Evolutionary conservation across 2,113 vertebrate genomes (phyloP).

Genomic region (Oenanthe oenanthe): DNA sequence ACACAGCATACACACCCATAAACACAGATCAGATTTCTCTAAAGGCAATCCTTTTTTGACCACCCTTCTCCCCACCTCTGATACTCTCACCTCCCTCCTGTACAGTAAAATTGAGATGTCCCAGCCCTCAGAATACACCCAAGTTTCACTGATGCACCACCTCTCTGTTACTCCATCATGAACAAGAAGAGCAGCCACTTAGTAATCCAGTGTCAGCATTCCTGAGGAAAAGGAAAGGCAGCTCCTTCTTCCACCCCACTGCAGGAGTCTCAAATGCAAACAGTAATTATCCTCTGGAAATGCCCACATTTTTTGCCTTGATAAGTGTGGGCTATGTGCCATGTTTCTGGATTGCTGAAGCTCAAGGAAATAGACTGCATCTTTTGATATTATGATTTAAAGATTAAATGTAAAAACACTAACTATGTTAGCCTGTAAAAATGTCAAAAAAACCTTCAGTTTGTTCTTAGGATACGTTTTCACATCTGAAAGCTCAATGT

Average conservation of each 20-base stretch:
- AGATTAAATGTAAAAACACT: neutral
- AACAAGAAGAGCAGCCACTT: neutral
- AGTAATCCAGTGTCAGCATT: neutral
- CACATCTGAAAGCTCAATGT: neutral
- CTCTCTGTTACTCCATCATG: neutral
- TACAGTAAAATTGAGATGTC: neutral
- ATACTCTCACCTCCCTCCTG: neutral
- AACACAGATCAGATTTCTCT: neutral
- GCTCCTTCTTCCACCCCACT: neutral
- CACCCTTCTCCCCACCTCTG: fast-evolving
- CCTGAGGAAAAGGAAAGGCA: neutral
- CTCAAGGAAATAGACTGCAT: neutral
- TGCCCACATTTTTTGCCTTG: neutral
- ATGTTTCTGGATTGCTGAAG: neutral
- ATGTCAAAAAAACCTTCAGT: neutral
- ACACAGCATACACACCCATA: neutral
- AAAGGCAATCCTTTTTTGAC: neutral
- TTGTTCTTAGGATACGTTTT: neutral
- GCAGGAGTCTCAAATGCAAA: neutral
- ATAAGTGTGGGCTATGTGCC: neutral
- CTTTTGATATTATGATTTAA: neutral
- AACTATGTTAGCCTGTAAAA: neutral
- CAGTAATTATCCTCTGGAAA: neutral
- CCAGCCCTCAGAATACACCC: neutral
- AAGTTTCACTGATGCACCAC: neutral